Conservation (phyloP, 2,797 vertebrate genomes). For the Acropternis orthonyx region DNA sequence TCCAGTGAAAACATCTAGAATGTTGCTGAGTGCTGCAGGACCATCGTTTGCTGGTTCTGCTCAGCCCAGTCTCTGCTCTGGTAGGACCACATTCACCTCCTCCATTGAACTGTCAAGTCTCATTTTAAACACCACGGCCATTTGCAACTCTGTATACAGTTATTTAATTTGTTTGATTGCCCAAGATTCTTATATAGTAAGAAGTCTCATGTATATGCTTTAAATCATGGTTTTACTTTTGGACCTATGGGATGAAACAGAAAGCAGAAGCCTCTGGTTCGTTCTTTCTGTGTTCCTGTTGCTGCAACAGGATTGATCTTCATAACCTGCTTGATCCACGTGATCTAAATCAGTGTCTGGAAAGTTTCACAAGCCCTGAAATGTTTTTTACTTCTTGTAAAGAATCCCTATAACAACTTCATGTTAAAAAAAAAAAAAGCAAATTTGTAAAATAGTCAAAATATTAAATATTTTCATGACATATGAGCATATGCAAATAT, state of each 20-base stretch:
- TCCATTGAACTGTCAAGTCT: neutral
- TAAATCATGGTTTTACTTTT: neutral
- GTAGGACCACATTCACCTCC: neutral
- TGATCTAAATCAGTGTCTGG: neutral
- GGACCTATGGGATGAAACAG: neutral
- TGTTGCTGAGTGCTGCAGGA: neutral
- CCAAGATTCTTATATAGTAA: neutral
- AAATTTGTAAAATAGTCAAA: neutral
- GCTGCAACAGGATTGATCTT: neutral
- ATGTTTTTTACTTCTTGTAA: neutral
- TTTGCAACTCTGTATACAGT: neutral
- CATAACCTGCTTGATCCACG: neutral
- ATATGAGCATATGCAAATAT: neutral
- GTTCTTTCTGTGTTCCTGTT: neutral
- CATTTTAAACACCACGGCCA: neutral
- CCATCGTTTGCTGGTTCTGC: neutral
- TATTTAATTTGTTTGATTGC: neutral
- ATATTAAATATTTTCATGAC: neutral
- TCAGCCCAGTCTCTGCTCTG: neutral
- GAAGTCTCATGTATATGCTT: neutral
- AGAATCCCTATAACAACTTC: neutral
- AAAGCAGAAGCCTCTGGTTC: neutral
- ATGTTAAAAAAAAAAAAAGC: neutral
- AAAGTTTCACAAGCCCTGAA: neutral
- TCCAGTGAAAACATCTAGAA: neutral